Percentiles rank a stretch among this genome's conserved stretches.
Conservation (phyloP, 2,113 vertebrate species). For the Carassius gibelio region DNA sequence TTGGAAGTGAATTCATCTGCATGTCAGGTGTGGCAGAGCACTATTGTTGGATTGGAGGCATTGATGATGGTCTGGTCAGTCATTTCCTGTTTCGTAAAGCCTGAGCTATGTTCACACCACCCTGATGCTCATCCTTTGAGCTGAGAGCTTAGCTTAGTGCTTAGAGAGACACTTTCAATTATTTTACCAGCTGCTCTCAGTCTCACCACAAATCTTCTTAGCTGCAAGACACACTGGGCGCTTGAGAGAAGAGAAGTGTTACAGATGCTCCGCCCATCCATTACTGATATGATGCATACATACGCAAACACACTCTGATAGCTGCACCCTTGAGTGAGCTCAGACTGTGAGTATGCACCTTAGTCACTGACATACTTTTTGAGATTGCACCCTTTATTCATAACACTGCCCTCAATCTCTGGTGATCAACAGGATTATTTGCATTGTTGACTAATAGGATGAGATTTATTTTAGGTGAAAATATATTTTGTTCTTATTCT, state of each 20-base stretch:
- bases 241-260: slow-evolving; percentile 56
- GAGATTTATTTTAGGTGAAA: not conserved
- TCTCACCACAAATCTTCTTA: slow-evolving; percentile 71
- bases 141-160: slow-evolving; percentile 36
- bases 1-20: not conserved
- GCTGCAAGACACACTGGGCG: slow-evolving; percentile 62
- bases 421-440: not conserved
- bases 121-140: slow-evolving; percentile 15
- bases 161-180: slow-evolving; percentile 67
- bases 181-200: slow-evolving; percentile 56
- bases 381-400: not conserved
- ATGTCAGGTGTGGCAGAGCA: not conserved
- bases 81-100: slow-evolving; percentile 32
- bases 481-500: not conserved
- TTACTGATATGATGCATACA: slow-evolving; percentile 11
- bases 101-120: slow-evolving; percentile 16
- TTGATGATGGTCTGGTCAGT: not conserved
- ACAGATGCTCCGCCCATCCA: slow-evolving; percentile 28
- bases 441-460: not conserved
- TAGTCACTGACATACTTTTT: slow-evolving; percentile 10
- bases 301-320: slow-evolving; percentile 13
- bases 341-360: not conserved
- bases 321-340: not conserved
- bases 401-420: not conserved
- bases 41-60: not conserved